phyloP scores from a whole-genome alignment of 1,140 invertebrate species.

The Eupeodes corollae region DNA sequence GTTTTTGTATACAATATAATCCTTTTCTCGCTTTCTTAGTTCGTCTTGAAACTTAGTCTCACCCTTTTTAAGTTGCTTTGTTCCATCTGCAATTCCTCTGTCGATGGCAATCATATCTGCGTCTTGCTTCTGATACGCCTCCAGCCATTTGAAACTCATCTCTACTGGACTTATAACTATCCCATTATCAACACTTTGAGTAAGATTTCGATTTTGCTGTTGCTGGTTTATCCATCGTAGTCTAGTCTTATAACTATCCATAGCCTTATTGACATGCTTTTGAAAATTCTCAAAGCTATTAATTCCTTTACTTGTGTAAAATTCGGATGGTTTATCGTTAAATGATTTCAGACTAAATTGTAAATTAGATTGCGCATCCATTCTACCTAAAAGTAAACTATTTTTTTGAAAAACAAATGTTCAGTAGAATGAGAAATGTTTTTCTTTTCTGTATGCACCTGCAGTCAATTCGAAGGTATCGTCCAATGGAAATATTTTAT shows the following conservation, averaged over 20 bases:
- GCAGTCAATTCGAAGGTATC: slow-evolving; percentile 54
- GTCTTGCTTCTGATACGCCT: not conserved
- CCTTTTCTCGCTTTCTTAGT: slow-evolving; percentile 28
- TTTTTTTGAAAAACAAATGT: not conserved
- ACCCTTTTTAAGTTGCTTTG: slow-evolving; percentile 1
- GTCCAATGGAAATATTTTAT: slow-evolving; percentile 56
- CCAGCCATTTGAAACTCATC: slow-evolving; percentile 3
- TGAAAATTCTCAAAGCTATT: slow-evolving; percentile 22
- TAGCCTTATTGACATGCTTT: slow-evolving; percentile 16
- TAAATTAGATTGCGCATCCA: slow-evolving; percentile 19
- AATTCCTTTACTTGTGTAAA: slow-evolving; percentile 12
- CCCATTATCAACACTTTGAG: not conserved
- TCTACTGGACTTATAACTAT: not conserved
- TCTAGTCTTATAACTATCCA: too few relatives aligned
- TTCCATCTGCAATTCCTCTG: slow-evolving; percentile 13
- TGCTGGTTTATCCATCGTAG: not conserved
- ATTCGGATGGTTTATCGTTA: slow-evolving; percentile 21
- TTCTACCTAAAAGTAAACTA: slow-evolving; percentile 10
- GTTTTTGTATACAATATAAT: slow-evolving; percentile 32
- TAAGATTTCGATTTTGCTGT: not conserved
- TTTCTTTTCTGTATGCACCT: slow-evolving; percentile 42
- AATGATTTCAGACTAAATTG: slow-evolving; percentile 24
- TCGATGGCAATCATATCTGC: slow-evolving; percentile 19
- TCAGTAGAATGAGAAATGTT: not conserved
- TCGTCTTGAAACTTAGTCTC: slow-evolving; percentile 17